Conservation (phyloP, 2,888 invertebrate species). For the Volucella bombylans region DNA sequence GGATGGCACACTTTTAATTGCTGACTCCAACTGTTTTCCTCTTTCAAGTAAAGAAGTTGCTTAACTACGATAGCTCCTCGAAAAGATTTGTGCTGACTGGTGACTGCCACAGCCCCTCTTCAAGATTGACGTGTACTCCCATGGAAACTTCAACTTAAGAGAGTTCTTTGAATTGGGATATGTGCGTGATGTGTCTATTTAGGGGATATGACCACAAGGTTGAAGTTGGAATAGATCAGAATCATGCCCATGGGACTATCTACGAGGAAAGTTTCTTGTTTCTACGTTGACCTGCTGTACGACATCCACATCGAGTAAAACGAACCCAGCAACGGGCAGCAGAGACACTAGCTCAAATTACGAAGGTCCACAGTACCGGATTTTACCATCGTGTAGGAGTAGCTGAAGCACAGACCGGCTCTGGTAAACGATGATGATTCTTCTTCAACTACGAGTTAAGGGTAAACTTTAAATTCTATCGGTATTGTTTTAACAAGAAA, state of each 20-base stretch:
- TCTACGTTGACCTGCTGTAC: neutral
- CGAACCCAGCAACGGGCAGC: neutral
- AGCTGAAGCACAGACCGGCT: slow-evolving; percentile 9
- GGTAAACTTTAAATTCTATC: slow-evolving; percentile 67
- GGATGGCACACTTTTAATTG: neutral
- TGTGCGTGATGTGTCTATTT: slow-evolving; percentile 6
- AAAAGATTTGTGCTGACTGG: slow-evolving; percentile 43
- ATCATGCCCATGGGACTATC: slow-evolving; percentile 42
- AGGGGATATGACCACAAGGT: slow-evolving; percentile 35
- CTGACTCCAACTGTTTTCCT: neutral
- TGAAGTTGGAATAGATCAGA: slow-evolving; percentile 57
- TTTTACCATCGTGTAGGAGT: no score
- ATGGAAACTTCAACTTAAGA: slow-evolving; percentile 41
- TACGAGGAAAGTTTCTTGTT: slow-evolving; percentile 9
- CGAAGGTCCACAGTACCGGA: no score
- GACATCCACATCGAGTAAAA: slow-evolving; percentile 38
- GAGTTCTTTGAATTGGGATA: slow-evolving; percentile 10
- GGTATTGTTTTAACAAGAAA: slow-evolving; percentile 72
- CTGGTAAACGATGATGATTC: slow-evolving; percentile 58
- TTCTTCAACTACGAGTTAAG: neutral
- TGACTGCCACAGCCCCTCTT: neutral
- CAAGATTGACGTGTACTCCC: neutral
- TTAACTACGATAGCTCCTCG: neutral
- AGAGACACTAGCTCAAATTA: slow-evolving; percentile 32
- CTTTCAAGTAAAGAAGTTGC: slow-evolving; percentile 64